Percentiles rank a stretch among this genome's conserved stretches.
Evolutionary conservation across 1,140 invertebrate species (phyloP).

Genomic region (Drosophila mayri): DNA sequence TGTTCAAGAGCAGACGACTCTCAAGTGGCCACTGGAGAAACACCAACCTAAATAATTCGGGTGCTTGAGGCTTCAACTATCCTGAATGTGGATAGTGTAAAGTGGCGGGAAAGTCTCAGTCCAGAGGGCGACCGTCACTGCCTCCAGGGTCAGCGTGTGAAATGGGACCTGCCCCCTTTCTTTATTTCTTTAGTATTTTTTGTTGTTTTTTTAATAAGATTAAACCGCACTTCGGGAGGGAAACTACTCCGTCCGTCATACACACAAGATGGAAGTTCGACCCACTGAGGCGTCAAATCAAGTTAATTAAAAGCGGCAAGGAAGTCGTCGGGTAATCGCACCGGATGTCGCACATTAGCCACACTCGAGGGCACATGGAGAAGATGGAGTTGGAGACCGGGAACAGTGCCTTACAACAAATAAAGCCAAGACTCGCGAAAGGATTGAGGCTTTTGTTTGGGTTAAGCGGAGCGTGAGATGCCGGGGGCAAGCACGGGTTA

Average conservation of each 20-base stretch:
- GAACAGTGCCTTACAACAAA: constrained; percentile 48
- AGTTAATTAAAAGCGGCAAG: constrained; percentile 76
- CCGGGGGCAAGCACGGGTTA: constrained; percentile 65
- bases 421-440: constrained; percentile 73
- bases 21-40: constrained; percentile 57
- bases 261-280: constrained; percentile 39
- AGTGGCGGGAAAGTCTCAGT: constrained; percentile 28
- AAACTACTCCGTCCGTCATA: constrained; percentile 6
- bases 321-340: constrained; percentile 36
- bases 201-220: constrained; percentile 37
- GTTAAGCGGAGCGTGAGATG: constrained; percentile 54
- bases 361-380: constrained; percentile 73
- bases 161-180: constrained; percentile 35
- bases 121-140: constrained; percentile 29
- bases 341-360: constrained; percentile 84
- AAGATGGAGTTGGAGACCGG: constrained; percentile 44
- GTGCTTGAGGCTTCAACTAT: constrained; percentile 3
- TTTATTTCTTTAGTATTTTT: background rate
- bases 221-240: constrained; percentile 58
- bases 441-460: constrained; percentile 63
- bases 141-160: constrained; percentile 55
- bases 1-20: constrained; percentile 21
- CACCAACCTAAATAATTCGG: constrained; percentile 42
- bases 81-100: background rate
- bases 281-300: constrained; percentile 83